Evolutionary conservation across 2,797 vertebrate species (phyloP).

Genomic region (Chiroxiphia lanceolata): DNA sequence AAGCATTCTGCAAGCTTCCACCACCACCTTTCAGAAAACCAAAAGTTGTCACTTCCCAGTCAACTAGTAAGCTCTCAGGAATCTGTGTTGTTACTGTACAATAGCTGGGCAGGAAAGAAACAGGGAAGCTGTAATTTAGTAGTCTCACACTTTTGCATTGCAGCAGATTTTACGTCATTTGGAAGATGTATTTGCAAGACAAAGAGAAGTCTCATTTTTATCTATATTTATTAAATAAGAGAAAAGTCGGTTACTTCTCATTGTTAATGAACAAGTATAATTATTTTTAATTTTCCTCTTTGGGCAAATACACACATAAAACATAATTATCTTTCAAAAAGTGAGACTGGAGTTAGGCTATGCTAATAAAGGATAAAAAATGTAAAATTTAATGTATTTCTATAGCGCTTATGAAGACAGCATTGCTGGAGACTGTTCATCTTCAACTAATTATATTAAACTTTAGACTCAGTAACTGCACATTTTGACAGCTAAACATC

Average conservation of each 20-base stretch:
- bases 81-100: background rate
- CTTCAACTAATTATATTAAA: background rate
- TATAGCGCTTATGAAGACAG: background rate
- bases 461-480: background rate
- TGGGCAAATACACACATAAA: background rate
- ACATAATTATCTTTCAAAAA: background rate
- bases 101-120: background rate
- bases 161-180: background rate
- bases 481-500: background rate
- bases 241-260: background rate
- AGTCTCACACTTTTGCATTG: background rate
- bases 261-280: background rate
- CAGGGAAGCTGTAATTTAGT: background rate
- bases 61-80: background rate
- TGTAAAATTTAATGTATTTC: background rate
- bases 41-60: background rate
- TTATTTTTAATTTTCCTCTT: background rate
- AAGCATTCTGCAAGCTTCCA: background rate
- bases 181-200: background rate
- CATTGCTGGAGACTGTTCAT: background rate
- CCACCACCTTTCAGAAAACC: background rate
- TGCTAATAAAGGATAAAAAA: background rate
- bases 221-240: background rate
- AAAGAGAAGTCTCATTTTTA: background rate
- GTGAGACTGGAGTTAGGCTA: background rate